These are phyloP conservation scores for Tigriopus japonicus DNA, from an alignment of 1,140 invertebrate species.

Conservation along the genomic window DNA sequence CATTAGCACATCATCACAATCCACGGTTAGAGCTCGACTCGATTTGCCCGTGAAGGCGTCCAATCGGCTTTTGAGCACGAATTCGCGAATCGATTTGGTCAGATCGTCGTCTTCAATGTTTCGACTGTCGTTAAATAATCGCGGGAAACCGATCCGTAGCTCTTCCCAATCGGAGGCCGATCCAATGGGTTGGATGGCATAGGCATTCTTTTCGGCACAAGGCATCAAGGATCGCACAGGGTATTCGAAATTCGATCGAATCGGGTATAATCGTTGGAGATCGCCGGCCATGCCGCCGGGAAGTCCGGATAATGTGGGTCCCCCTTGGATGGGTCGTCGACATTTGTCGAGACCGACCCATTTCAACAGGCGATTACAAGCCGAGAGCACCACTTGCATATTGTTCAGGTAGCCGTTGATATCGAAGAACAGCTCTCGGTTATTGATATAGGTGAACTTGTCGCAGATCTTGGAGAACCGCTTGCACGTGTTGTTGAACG, in stretches of 20 bases:
- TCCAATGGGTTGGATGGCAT: too few relatives aligned
- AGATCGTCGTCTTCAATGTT: too few relatives aligned
- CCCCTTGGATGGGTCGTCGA: background rate
- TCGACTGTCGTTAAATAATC: too few relatives aligned
- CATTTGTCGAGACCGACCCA: slow-evolving; percentile 4
- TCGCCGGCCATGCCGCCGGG: slow-evolving; percentile 12
- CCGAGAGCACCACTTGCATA: background rate
- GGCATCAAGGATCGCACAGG: background rate
- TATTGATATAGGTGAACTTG: slow-evolving; percentile 5
- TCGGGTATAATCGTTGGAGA: slow-evolving; percentile 1
- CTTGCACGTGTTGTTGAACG: background rate
- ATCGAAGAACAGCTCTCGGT: slow-evolving; percentile 10
- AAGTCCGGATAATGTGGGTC: slow-evolving; percentile 6
- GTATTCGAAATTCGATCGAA: background rate
- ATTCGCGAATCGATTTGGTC: too few relatives aligned
- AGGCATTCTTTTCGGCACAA: too few relatives aligned
- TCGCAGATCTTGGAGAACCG: background rate
- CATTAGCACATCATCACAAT: too few relatives aligned
- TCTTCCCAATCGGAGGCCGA: too few relatives aligned
- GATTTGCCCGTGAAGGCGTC: too few relatives aligned
- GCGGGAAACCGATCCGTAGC: too few relatives aligned
- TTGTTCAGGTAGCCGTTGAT: slow-evolving; percentile 8
- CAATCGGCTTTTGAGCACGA: too few relatives aligned
- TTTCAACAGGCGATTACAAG: slow-evolving; percentile 6
- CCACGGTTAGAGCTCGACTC: too few relatives aligned